Evolutionary conservation across 2,113 vertebrate species (phyloP).

Genomic region (Pangasianodon gigas): DNA sequence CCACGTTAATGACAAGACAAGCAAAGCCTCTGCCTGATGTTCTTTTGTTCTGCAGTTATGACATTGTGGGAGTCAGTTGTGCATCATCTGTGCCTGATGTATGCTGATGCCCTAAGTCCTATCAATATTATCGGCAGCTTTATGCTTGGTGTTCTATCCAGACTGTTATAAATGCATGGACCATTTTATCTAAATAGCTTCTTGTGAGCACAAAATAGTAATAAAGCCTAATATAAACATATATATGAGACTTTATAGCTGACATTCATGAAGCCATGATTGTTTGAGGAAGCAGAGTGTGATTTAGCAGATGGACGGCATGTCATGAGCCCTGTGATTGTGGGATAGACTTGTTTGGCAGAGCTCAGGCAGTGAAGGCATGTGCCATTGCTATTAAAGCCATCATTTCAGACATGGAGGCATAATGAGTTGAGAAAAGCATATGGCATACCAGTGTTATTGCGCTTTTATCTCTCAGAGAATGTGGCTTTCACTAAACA

Average conservation of each 20-base stretch:
- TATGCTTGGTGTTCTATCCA: not conserved
- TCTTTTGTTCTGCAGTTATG: not conserved
- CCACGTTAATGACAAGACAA: not conserved
- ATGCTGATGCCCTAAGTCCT: not conserved
- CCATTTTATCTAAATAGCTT: not conserved
- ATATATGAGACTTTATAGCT: not conserved
- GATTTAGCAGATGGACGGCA: slow-evolving; percentile 47
- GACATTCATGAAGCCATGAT: slow-evolving; percentile 27
- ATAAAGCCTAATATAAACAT: not conserved
- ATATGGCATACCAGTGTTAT: not conserved
- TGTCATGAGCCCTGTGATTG: slow-evolving; percentile 8
- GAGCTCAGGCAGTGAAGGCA: not conserved
- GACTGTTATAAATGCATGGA: not conserved
- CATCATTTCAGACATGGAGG: slow-evolving; percentile 17
- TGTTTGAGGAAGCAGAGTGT: slow-evolving; percentile 21
- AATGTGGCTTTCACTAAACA: not conserved
- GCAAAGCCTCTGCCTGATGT: not conserved
- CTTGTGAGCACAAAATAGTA: not conserved
- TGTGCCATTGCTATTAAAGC: slow-evolving; percentile 37
- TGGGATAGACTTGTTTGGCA: slow-evolving; percentile 39
- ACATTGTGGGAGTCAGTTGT: not conserved
- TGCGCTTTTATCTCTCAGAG: not conserved
- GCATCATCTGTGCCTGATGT: not conserved
- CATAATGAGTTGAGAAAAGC: slow-evolving; percentile 1
- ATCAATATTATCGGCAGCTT: not conserved